Evolutionary conservation across 2,888 invertebrate genomes (phyloP).

Genomic region (Lamellibrachia satsuma): DNA sequence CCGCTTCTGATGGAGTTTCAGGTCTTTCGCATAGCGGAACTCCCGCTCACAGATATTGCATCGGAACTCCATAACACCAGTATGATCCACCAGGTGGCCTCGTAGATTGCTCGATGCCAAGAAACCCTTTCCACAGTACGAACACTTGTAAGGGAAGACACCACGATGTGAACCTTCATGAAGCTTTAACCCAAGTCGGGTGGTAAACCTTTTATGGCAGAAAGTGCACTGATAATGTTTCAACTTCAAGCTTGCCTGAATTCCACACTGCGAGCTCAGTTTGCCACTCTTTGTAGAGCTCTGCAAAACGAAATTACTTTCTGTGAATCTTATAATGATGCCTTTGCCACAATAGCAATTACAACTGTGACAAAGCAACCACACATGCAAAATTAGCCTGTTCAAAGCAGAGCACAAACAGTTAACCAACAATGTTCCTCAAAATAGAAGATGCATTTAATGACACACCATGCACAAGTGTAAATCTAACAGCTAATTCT

Average conservation of each 20-base stretch:
- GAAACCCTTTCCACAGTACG: conserved; percentile 29
- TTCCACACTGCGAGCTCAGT: not conserved
- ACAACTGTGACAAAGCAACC: not conserved
- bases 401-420: not conserved
- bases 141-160: conserved; percentile 23
- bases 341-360: not conserved
- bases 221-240: conserved; percentile 1
- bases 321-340: not conserved
- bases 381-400: not conserved
- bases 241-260: not conserved
- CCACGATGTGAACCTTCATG: conserved; percentile 21
- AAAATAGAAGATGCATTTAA: not conserved
- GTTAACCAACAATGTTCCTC: not conserved
- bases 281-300: not conserved
- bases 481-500: not conserved
- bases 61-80: conserved; percentile 28
- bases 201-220: conserved; percentile 22
- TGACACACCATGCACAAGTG: not conserved
- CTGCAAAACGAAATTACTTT: conserved; percentile 2
- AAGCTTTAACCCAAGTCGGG: not conserved
- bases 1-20: not conserved
- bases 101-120: conserved; percentile 26
- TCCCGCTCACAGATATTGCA: conserved; percentile 27
- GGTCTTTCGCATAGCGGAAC: conserved; percentile 22
- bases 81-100: conserved; percentile 28